Evolutionary conservation across 2,113 vertebrate species (phyloP).

Genomic region (Bostrychus sinensis): DNA sequence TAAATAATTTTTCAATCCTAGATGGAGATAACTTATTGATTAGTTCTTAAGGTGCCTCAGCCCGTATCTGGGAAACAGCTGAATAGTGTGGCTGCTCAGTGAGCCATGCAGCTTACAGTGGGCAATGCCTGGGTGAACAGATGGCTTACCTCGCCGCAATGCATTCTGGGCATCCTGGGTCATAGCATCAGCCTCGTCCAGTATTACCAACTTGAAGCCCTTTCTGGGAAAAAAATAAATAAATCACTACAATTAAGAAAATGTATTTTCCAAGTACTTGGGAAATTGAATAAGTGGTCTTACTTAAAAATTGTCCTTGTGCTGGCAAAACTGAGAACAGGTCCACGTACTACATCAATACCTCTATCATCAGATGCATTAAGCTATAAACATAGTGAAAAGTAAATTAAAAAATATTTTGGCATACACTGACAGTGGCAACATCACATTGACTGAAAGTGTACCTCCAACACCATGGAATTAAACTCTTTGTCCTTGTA

Average conservation of each 20-base stretch:
- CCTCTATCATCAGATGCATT: conserved; percentile 97
- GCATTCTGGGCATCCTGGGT: conserved; percentile 98
- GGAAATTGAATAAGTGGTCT: conserved; percentile 47
- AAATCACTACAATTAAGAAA: background rate
- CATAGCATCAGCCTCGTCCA: conserved; percentile 98
- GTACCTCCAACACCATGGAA: conserved; percentile 97
- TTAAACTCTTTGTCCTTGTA: conserved; percentile 91
- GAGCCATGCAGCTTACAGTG: conserved; percentile 68
- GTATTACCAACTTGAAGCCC: conserved; percentile 96
- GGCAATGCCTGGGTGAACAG: conserved; percentile 67
- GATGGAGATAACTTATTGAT: background rate
- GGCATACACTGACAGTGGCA: background rate
- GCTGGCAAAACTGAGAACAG: conserved; percentile 94
- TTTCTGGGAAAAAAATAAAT: conserved; percentile 82
- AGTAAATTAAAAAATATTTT: background rate
- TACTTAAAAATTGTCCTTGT: conserved; percentile 99
- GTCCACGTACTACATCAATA: conserved; percentile 92
- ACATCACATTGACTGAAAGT: background rate
- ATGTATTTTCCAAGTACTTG: background rate
- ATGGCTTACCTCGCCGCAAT: conserved; percentile 91
- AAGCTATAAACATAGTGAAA: conserved; percentile 75
- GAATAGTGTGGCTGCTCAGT: conserved; percentile 53
- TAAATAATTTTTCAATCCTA: background rate
- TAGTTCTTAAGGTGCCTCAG: conserved; percentile 15
- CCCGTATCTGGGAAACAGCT: conserved; percentile 35